phyloP scores from a whole-genome alignment of 2,888 invertebrate species.

The Morinoia aosen region DNA sequence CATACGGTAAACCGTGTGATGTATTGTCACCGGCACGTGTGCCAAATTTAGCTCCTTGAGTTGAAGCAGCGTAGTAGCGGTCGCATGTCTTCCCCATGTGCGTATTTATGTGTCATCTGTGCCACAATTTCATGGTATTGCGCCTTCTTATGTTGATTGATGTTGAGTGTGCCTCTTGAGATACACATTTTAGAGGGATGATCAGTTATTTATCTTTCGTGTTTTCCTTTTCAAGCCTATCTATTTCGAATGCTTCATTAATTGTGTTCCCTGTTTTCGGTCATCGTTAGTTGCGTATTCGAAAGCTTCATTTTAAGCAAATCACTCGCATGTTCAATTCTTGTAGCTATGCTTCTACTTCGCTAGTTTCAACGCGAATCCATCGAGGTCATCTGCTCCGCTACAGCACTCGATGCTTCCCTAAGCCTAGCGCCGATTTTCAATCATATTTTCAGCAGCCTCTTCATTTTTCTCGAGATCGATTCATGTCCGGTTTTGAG shows the following conservation, averaged over 20 bases:
- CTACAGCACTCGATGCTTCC: neutral
- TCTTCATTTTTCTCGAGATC: neutral
- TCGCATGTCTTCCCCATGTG: neutral
- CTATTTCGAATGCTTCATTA: neutral
- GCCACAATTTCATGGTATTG: too few species aligned
- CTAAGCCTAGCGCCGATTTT: neutral
- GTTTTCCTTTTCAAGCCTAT: neutral
- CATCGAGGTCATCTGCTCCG: neutral
- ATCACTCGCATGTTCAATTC: neutral
- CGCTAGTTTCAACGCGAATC: neutral
- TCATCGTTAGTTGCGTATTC: too few species aligned
- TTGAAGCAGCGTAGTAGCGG: neutral
- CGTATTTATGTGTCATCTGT: too few species aligned
- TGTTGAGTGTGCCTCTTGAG: neutral
- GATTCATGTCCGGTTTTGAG: neutral
- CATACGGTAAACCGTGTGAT: neutral
- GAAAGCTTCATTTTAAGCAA: neutral
- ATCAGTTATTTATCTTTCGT: neutral
- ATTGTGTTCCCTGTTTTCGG: neutral
- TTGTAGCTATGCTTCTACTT: neutral
- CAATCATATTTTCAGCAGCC: neutral
- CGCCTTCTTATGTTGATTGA: neutral
- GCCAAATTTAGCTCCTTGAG: neutral
- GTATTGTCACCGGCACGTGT: neutral
- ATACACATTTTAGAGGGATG: neutral